Conservation (phyloP, 1,140 invertebrate genomes). For the Drosophila auraria region DNA sequence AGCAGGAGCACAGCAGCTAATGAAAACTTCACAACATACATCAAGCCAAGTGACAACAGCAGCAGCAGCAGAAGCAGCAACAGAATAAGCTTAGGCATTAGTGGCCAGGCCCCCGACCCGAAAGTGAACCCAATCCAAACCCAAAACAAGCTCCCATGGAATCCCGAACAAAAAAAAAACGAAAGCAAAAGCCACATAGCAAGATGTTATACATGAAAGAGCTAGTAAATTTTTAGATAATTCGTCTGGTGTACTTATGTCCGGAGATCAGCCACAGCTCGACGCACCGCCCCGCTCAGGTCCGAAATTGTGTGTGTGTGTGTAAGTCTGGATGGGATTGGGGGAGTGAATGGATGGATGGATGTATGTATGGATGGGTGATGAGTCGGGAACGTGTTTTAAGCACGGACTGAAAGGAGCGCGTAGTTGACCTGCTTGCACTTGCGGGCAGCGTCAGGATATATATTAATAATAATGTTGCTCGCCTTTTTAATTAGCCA, state of each 20-base stretch:
- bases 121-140: slow-evolving; percentile 2
- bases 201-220: slow-evolving; percentile 69
- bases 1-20: slow-evolving; percentile 46
- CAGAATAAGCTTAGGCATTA: slow-evolving; percentile 57
- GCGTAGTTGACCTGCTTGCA: slow-evolving; percentile 44
- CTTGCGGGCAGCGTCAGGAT: slow-evolving; percentile 23
- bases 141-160: background rate
- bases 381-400: slow-evolving; percentile 19
- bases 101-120: slow-evolving; percentile 20
- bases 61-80: slow-evolving; percentile 55
- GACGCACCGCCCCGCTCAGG: slow-evolving; percentile 19
- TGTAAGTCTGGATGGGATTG: slow-evolving; percentile 8
- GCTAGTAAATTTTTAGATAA: slow-evolving; percentile 79
- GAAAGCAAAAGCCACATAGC: slow-evolving; percentile 37
- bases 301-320: slow-evolving; percentile 18
- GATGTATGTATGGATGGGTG: slow-evolving; percentile 2
- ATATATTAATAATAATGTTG: slow-evolving; percentile 42
- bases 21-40: slow-evolving; percentile 77
- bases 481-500: slow-evolving; percentile 53
- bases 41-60: slow-evolving; percentile 77
- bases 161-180: slow-evolving; percentile 15
- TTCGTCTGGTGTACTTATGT: slow-evolving; percentile 78
- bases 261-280: slow-evolving; percentile 55
- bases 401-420: slow-evolving; percentile 31
- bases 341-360: slow-evolving; percentile 8